A percentile compares a stretch with the other conserved stretches of the same genome.
These are phyloP conservation scores for Axinella damicornis DNA, from an alignment of 37 sponge, comb jelly and placozoan genomes.

Conservation along the genomic window DNA sequence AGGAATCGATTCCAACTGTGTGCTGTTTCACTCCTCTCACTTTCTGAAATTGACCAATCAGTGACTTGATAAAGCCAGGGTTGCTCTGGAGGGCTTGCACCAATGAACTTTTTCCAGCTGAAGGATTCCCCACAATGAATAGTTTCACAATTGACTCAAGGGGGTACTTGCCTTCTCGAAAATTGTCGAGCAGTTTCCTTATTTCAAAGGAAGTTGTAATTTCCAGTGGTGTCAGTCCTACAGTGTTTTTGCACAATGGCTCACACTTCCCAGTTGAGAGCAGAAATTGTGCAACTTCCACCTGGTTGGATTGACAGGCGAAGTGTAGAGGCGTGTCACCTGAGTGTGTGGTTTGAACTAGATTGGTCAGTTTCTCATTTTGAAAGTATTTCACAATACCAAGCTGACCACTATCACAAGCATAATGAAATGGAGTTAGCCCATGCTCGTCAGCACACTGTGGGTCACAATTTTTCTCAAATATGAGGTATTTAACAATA, in stretches of 20 bases:
- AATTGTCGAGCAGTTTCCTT: too few relatives aligned
- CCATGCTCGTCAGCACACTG: neutral
- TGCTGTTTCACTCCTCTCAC: neutral
- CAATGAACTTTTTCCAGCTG: slow-evolving; percentile 48
- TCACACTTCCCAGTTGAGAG: neutral
- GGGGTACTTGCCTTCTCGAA: neutral
- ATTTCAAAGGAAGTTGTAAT: too few relatives aligned
- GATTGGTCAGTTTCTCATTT: neutral
- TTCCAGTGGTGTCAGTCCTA: neutral
- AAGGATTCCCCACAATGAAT: slow-evolving; percentile 32
- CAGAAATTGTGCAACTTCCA: neutral
- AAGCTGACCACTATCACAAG: neutral
- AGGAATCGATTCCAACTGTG: slow-evolving; percentile 36
- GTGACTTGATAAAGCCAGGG: neutral
- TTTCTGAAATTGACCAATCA: neutral
- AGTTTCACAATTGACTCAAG: neutral
- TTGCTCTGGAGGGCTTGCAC: slow-evolving; percentile 21
- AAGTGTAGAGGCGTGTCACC: too few relatives aligned
- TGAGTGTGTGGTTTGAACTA: too few relatives aligned
- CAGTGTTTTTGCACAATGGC: too few relatives aligned
- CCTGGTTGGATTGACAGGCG: slow-evolving; percentile 1
- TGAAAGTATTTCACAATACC: neutral
- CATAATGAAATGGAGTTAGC: neutral
- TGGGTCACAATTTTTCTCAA: too few relatives aligned
- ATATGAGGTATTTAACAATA: too few relatives aligned